These are phyloP conservation scores for Nomia melanderi DNA, from an alignment of 1,140 invertebrate genomes.

Conservation along the genomic window DNA sequence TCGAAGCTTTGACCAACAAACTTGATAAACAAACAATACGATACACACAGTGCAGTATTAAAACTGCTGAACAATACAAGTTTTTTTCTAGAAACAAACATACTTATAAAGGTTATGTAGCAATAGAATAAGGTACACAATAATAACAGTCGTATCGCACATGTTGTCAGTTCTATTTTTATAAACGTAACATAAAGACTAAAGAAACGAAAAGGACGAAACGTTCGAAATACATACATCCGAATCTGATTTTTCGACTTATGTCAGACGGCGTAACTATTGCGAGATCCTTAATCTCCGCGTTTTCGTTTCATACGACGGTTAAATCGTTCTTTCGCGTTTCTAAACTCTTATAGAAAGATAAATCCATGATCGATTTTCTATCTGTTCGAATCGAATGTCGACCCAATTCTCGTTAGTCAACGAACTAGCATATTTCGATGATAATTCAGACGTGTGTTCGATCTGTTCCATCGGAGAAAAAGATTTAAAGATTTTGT, in stretches of 20 bases:
- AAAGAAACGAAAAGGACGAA: background rate
- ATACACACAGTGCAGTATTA: background rate
- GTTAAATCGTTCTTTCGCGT: background rate
- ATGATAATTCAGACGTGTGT: too few relatives aligned
- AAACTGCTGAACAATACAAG: background rate
- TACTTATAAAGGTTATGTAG: background rate
- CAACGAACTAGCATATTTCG: too few relatives aligned
- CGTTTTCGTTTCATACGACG: background rate
- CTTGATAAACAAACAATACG: too few relatives aligned
- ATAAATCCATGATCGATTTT: background rate
- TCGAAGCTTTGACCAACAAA: background rate
- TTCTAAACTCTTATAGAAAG: background rate
- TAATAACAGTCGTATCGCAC: background rate
- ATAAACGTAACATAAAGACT: background rate
- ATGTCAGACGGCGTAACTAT: background rate
- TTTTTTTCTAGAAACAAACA: background rate
- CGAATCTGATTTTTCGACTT: background rate
- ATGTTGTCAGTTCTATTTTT: background rate
- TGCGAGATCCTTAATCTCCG: background rate
- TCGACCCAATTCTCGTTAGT: too few relatives aligned
- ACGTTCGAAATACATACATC: background rate
- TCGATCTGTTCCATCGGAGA: background rate
- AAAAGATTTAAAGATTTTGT: background rate
- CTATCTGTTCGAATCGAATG: too few relatives aligned
- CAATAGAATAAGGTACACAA: background rate